Evolutionary conservation across 2,113 vertebrate genomes (phyloP).

Genomic region (Mormyrus lacerda): DNA sequence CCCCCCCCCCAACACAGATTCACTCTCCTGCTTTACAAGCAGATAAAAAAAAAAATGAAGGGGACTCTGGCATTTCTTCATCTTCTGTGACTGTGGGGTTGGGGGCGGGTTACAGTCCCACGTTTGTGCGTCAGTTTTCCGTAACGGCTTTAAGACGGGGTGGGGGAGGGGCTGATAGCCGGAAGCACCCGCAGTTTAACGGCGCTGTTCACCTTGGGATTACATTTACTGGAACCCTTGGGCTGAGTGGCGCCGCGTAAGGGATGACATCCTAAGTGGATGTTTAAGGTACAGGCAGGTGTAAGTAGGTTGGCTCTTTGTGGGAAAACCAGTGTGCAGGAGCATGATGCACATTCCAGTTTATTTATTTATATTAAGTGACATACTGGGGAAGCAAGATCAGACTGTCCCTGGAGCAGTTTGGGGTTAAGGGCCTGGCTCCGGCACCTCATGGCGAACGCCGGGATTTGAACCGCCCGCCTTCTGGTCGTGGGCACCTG

Average conservation of each 20-base stretch:
- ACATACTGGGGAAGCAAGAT: neutral
- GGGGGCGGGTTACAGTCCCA: neutral
- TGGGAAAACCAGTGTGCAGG: slow-evolving; percentile 7
- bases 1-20: neutral
- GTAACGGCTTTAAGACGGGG: neutral
- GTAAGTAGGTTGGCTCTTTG: neutral
- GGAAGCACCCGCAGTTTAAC: neutral
- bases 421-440: neutral
- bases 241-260: neutral
- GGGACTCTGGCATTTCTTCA: neutral
- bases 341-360: neutral
- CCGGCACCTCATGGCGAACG: neutral
- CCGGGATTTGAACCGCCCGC: neutral
- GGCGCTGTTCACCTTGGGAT: neutral
- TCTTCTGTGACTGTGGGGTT: neutral
- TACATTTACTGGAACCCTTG: neutral
- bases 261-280: neutral
- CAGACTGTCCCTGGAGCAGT: neutral
- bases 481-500: neutral
- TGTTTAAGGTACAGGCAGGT: neutral
- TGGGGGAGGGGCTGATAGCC: neutral
- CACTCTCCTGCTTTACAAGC: neutral
- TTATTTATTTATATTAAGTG: neutral
- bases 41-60: neutral
- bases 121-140: neutral